These are phyloP conservation scores for Erpornis zantholeuca DNA, from an alignment of 2,113 vertebrate species.

Conservation along the genomic window DNA sequence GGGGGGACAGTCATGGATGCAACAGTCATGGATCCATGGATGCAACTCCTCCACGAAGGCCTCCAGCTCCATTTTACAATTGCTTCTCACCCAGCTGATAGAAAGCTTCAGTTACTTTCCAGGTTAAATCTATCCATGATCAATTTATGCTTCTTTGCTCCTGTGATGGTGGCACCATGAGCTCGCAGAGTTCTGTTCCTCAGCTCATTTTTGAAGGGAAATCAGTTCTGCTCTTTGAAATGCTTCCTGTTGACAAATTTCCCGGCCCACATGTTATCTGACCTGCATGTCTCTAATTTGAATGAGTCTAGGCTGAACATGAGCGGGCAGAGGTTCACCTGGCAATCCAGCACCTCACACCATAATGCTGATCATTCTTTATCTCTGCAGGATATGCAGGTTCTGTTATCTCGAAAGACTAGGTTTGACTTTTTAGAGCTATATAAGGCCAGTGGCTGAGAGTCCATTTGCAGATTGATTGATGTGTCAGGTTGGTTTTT, in stretches of 20 bases:
- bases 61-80: background rate
- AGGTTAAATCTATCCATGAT: background rate
- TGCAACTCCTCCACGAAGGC: background rate
- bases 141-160: background rate
- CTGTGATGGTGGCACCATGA: background rate
- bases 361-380: background rate
- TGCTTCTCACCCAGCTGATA: background rate
- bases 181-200: background rate
- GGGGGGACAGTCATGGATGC: background rate
- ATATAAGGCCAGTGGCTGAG: background rate
- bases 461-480: background rate
- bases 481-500: background rate
- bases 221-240: background rate
- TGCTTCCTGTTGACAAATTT: conserved; percentile 1
- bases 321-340: background rate
- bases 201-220: background rate
- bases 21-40: too few species aligned
- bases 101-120: background rate
- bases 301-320: background rate
- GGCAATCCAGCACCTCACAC: background rate
- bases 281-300: background rate
- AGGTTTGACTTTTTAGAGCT: background rate
- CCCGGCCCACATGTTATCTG: background rate
- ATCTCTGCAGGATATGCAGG: background rate
- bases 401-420: background rate